Evolutionary conservation across 2,113 vertebrate species (phyloP).

Genomic region (Psittacula cyanocephala): DNA sequence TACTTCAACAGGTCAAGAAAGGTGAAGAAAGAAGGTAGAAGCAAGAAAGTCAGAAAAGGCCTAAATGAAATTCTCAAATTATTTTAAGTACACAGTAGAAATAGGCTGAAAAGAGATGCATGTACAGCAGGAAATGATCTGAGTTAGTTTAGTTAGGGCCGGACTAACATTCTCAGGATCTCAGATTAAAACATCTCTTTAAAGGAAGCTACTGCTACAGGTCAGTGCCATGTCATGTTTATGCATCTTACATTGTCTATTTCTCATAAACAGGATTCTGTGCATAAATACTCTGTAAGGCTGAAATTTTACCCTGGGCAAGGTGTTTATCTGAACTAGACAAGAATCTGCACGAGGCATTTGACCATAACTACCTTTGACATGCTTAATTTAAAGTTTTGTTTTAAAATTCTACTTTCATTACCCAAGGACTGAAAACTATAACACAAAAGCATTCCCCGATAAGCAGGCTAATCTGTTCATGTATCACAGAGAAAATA

Average conservation of each 20-base stretch:
- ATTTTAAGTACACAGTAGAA: slow-evolving; percentile 79
- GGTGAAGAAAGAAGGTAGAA: slow-evolving; percentile 85
- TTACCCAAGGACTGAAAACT: neutral
- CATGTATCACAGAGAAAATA: neutral
- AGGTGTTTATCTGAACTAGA: neutral
- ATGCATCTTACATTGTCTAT: neutral
- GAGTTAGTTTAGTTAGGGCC: slow-evolving; percentile 67
- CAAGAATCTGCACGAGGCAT: neutral
- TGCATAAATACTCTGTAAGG: neutral
- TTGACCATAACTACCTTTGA: neutral
- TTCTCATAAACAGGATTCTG: neutral
- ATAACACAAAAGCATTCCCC: neutral
- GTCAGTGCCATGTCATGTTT: neutral
- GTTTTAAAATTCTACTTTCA: neutral
- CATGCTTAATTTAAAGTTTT: neutral
- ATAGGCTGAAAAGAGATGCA: slow-evolving; percentile 74
- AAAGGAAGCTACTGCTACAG: neutral
- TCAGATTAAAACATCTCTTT: neutral
- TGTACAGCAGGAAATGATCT: slow-evolving; percentile 53
- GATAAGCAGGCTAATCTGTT: neutral
- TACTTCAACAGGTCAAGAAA: slow-evolving; percentile 92
- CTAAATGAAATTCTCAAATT: slow-evolving; percentile 76
- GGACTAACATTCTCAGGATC: slow-evolving; percentile 39
- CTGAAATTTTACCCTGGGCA: neutral
- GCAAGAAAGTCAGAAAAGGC: slow-evolving; percentile 82